phyloP scores from a whole-genome alignment of 2,888 invertebrate species.

The Acanthosepion lycidas region DNA sequence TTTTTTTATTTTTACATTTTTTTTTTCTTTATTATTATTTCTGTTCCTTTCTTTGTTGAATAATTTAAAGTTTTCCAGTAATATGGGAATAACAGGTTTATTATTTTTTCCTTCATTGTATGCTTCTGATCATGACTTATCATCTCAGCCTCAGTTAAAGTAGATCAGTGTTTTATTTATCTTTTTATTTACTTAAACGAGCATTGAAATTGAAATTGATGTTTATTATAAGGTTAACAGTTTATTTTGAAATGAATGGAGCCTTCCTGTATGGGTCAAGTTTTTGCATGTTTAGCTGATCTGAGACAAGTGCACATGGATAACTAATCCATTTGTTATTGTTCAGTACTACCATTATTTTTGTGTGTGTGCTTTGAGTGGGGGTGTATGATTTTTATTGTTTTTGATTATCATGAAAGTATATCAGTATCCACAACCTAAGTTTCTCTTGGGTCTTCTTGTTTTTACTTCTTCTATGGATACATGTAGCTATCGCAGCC shows the following conservation, averaged over 20 bases:
- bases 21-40: too few species aligned
- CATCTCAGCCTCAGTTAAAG: too few species aligned
- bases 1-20: too few species aligned
- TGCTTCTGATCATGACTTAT: too few species aligned
- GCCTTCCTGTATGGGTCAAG: neutral
- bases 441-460: neutral
- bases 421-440: neutral
- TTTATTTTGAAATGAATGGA: neutral
- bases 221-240: constrained; percentile 18
- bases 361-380: neutral
- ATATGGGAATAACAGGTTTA: too few species aligned
- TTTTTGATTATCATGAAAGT: neutral
- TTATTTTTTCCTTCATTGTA: too few species aligned
- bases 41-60: too few species aligned
- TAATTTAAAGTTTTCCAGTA: too few species aligned
- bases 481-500: neutral
- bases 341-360: neutral
- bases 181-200: neutral
- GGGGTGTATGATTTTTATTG: neutral
- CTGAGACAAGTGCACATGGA: neutral
- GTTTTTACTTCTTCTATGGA: neutral
- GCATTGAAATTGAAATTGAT: neutral
- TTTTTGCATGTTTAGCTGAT: neutral
- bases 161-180: too few species aligned
- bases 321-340: neutral